Percentiles rank a stretch among this genome's conserved stretches.
These are phyloP conservation scores for Amphiprion ocellaris DNA, from an alignment of 2,113 vertebrate genomes.

Conservation along the genomic window DNA sequence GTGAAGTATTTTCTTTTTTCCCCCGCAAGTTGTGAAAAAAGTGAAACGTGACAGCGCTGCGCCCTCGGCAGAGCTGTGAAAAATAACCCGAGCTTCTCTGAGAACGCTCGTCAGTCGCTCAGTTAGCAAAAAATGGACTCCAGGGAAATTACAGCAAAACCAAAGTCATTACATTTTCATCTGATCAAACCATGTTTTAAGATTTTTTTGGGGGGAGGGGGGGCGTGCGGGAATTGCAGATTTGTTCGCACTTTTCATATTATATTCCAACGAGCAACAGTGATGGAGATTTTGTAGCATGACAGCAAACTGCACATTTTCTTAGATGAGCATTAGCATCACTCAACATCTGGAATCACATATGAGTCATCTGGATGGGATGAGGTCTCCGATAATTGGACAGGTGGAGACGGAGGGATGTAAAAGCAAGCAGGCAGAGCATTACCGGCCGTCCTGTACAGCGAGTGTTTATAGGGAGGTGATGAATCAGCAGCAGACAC, in stretches of 20 bases:
- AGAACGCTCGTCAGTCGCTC: background rate
- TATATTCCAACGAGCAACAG: background rate
- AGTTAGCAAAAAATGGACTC: constrained; percentile 10
- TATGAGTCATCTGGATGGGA: background rate
- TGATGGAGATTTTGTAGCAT: background rate
- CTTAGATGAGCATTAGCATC: background rate
- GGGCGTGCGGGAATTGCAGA: background rate
- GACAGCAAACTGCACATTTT: background rate
- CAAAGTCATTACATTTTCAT: constrained; percentile 24
- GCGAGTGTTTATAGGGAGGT: background rate
- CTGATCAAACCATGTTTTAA: constrained; percentile 16
- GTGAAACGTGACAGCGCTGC: background rate
- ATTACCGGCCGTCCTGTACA: background rate
- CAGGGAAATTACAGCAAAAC: constrained; percentile 34
- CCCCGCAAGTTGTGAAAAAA: background rate
- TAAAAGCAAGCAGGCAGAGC: background rate
- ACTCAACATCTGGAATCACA: background rate
- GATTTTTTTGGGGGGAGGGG: background rate
- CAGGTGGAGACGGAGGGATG: constrained; percentile 4
- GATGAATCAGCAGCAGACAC: constrained; percentile 27
- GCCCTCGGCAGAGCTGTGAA: background rate
- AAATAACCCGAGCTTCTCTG: constrained; percentile 1
- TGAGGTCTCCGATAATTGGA: background rate
- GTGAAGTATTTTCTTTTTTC: background rate
- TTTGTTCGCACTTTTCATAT: background rate